Conservation (phyloP, 2,113 vertebrate genomes). For the Psittacus erithacus region DNA sequence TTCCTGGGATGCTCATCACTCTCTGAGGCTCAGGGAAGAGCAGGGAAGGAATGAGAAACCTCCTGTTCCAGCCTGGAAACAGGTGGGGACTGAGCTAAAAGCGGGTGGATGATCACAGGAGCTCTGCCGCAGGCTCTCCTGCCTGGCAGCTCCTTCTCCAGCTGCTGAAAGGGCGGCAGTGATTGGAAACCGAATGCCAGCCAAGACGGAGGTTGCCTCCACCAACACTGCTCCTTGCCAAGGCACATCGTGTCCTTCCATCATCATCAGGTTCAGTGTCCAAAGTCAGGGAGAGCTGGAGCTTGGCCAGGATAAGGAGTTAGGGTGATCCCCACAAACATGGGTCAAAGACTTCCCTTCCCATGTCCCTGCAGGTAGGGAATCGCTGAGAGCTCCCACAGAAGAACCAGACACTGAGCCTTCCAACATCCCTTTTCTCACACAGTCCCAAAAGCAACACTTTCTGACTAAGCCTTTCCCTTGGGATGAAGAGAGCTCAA, state of each 20-base stretch:
- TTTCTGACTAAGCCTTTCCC: neutral
- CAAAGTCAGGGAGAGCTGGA: neutral
- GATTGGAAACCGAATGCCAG: neutral
- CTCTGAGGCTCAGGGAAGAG: neutral
- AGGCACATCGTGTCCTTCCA: neutral
- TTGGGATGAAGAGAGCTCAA: neutral
- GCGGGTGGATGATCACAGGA: neutral
- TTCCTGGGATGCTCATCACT: neutral
- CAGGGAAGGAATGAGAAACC: conserved; percentile 36
- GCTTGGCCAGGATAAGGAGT: rapidly evolving
- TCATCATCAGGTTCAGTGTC: neutral
- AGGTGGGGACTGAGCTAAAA: conserved; percentile 42
- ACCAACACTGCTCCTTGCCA: rapidly evolving
- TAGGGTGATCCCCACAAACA: neutral
- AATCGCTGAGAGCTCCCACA: neutral
- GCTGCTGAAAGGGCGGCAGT: rapidly evolving
- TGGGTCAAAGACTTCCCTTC: rapidly evolving
- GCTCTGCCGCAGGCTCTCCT: neutral
- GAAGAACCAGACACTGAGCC: neutral
- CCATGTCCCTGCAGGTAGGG: rapidly evolving
- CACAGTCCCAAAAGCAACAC: neutral
- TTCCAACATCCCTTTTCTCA: neutral
- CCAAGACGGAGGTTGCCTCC: neutral
- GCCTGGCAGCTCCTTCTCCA: neutral
- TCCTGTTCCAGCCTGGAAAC: neutral